phyloP scores from a whole-genome alignment of 2,888 invertebrate species.

The Chloromyia formosa region DNA sequence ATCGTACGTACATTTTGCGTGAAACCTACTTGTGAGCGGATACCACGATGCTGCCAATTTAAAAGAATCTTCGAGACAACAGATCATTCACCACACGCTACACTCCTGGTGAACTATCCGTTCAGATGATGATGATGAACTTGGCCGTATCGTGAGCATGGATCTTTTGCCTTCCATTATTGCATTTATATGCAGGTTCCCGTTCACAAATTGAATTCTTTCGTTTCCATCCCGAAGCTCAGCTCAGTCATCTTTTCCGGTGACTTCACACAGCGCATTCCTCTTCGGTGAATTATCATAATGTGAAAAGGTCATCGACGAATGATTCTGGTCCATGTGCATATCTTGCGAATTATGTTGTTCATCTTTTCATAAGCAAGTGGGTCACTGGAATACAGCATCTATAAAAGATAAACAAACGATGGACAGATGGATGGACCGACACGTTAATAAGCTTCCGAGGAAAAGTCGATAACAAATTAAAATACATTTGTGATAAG shows the following conservation, averaged over 20 bases:
- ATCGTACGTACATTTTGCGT: background rate
- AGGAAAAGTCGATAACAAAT: constrained; percentile 33
- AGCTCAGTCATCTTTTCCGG: background rate
- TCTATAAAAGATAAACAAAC: too few relatives aligned
- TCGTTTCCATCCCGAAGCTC: background rate
- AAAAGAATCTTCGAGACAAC: background rate
- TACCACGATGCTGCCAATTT: background rate
- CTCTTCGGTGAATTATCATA: background rate
- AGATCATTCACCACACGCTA: background rate
- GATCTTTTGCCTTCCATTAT: background rate
- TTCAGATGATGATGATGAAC: background rate
- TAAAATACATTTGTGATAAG: constrained; percentile 8
- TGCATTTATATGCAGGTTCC: background rate
- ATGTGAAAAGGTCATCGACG: constrained; percentile 21
- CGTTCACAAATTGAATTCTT: background rate
- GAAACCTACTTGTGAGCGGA: background rate
- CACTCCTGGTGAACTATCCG: background rate
- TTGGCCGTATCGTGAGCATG: background rate
- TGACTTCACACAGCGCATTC: background rate
- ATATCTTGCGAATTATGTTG: background rate
- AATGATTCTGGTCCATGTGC: background rate
- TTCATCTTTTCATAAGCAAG: constrained; percentile 1
- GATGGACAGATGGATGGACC: background rate
- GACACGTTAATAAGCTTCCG: constrained; percentile 13
- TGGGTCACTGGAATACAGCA: constrained; percentile 31